Evolutionary conservation across 1,140 invertebrate species (phyloP).

Genomic region (Heliconius congener): DNA sequence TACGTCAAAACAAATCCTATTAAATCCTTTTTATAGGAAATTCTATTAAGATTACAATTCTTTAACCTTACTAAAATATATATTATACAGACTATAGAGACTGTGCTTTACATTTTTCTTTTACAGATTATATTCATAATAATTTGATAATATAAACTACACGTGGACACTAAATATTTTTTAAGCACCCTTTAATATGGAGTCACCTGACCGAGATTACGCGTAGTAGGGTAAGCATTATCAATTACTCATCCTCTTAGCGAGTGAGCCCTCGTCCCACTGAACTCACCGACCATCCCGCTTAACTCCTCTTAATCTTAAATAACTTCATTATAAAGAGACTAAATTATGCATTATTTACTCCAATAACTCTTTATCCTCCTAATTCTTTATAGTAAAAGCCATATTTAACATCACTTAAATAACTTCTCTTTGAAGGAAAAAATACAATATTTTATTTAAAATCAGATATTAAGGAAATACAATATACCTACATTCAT

Average conservation of each 20-base stretch:
- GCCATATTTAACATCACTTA: background rate
- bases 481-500: constrained; percentile 24
- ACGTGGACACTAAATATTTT: background rate
- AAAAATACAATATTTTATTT: background rate
- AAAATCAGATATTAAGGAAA: constrained; percentile 13
- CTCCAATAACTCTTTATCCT: background rate
- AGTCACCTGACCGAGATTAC: constrained; percentile 42
- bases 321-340: constrained; percentile 64
- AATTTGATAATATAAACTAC: background rate
- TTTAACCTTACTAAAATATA: too few relatives aligned
- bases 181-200: constrained; percentile 11
- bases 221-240: constrained; percentile 55
- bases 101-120: background rate
- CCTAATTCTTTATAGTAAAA: background rate
- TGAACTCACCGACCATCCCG: constrained; percentile 39
- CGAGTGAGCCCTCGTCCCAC: constrained; percentile 38
- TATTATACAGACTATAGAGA: too few relatives aligned
- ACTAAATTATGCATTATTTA: constrained; percentile 44
- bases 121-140: background rate
- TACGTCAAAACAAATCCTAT: too few relatives aligned
- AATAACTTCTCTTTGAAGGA: background rate
- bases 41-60: too few relatives aligned
- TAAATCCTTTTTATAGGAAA: too few relatives aligned
- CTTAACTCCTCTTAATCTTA: constrained; percentile 63
- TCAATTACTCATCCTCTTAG: constrained; percentile 63